These are phyloP conservation scores for Diachasma alloeum DNA, from an alignment of 1,140 invertebrate genomes.

Conservation along the genomic window DNA sequence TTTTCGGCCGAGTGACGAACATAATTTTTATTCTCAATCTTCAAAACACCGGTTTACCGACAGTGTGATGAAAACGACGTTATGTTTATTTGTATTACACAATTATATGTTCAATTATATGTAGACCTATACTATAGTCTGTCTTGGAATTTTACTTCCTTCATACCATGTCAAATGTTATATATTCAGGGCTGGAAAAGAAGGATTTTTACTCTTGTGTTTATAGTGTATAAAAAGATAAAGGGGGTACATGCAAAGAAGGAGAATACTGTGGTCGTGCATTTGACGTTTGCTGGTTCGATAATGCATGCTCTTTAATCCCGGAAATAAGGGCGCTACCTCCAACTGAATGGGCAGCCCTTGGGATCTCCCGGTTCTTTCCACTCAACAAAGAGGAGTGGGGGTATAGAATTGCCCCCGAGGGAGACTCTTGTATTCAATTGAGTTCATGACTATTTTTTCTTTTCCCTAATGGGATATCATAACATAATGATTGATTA, in stretches of 20 bases:
- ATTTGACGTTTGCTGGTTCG: constrained; percentile 49
- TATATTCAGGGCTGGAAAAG: neutral
- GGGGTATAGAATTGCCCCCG: neutral
- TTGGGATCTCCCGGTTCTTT: neutral
- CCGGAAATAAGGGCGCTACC: constrained; percentile 39
- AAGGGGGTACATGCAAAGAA: neutral
- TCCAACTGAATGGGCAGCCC: constrained; percentile 5
- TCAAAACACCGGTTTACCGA: no score
- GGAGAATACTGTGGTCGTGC: constrained; percentile 29
- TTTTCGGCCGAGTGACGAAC: no score
- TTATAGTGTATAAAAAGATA: constrained; percentile 6
- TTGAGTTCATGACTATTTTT: neutral
- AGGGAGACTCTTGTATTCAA: neutral
- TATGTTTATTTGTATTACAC: no score
- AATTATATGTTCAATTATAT: no score
- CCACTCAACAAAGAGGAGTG: neutral
- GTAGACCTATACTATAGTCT: no score
- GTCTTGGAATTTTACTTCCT: no score
- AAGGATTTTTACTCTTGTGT: neutral
- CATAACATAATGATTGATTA: neutral
- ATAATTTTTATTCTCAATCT: no score
- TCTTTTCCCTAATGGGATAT: neutral
- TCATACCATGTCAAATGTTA: neutral
- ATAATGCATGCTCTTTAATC: constrained; percentile 47
- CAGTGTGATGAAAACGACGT: no score